Base-by-base conservation (phyloP, 2,113 vertebrate genomes). In the Suricata suricatta region DNA sequence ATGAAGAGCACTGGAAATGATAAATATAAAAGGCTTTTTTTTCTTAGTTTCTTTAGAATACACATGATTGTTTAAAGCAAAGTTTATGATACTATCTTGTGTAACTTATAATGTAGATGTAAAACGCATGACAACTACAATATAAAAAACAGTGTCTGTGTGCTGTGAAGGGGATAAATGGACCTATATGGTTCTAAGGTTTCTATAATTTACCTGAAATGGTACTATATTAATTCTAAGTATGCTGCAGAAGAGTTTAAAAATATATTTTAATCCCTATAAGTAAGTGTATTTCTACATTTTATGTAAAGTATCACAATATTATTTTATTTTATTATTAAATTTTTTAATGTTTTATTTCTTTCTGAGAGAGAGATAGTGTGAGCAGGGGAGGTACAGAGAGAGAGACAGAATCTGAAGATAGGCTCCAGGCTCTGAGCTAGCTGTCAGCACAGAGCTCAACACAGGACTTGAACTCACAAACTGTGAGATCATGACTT, bases 161-260 rank as follows among this genome's bases (percentile, higher is more conserved):
- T 77, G 38, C 64, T 52, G 14, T 66, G 12, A 38, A 12, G 52
- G 44, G 69, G n/a, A 38, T 81, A 93, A 92, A 38, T 71, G 35
- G 35, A 92, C 14, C 23, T 90, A 74, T 4, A 38, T 77, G 90
- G 27, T 57, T 90, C 27, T 33, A 89, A 92, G 35, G n/a, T 83
- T 97, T 89, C 52, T 52, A 33, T 33, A 96, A 85, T 96, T 96
- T 79, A 88, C n/a, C 69, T 85, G 35, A 95, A 50, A 69, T 83
- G 19, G 25, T 72, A 79, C 44, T 95, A 57, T 47, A 83, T 84
- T 95, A 90, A 92, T 90, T 96, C 31, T 87, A 94, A 94, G 38
- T 54, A 63, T 68, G 31, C 68, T 95, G 4, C 27, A 89, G 88
- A 86, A 90, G 44, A 88, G 27, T 79, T 68, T 54, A 82, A 93